Evolutionary conservation across 2,797 vertebrate genomes (phyloP).

Genomic region (Rhinatrema bivittatum): DNA sequence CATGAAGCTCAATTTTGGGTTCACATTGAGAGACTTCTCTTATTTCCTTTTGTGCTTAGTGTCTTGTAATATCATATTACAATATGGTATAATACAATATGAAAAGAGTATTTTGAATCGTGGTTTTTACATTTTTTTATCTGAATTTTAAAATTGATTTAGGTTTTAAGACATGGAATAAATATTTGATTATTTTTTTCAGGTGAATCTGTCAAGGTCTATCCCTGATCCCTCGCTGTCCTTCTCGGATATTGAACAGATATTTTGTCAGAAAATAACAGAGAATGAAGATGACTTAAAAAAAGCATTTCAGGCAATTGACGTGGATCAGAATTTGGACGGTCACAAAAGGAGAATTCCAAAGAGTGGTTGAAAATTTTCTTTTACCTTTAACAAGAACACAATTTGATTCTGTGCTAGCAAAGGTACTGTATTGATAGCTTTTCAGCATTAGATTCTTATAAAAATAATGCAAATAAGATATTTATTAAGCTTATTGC

Average conservation of each 20-base stretch:
- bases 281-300: slow-evolving; percentile 43
- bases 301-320: slow-evolving; percentile 45
- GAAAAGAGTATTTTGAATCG: not conserved
- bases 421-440: slow-evolving; percentile 42
- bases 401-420: slow-evolving; percentile 47
- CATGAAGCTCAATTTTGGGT: too few species aligned
- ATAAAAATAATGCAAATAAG: too few species aligned
- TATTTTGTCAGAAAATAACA: slow-evolving; percentile 39
- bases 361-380: slow-evolving; percentile 36
- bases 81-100: not conserved
- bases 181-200: slow-evolving; percentile 1
- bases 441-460: too few species aligned
- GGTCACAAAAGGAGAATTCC: slow-evolving; percentile 51
- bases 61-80: not conserved
- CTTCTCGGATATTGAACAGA: slow-evolving; percentile 32
- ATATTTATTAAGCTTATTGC: too few species aligned
- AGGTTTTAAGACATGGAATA: not conserved
- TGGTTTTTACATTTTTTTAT: not conserved
- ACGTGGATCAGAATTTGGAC: slow-evolving; percentile 29
- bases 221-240: slow-evolving; percentile 38
- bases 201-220: slow-evolving; percentile 29
- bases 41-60: not conserved
- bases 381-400: slow-evolving; percentile 39
- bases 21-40: too few species aligned
- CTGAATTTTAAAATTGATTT: not conserved